Percentiles rank a stretch among this genome's conserved stretches.
Evolutionary conservation across 2,797 vertebrate species (phyloP).

Genomic region (Etheostoma nigrum): DNA sequence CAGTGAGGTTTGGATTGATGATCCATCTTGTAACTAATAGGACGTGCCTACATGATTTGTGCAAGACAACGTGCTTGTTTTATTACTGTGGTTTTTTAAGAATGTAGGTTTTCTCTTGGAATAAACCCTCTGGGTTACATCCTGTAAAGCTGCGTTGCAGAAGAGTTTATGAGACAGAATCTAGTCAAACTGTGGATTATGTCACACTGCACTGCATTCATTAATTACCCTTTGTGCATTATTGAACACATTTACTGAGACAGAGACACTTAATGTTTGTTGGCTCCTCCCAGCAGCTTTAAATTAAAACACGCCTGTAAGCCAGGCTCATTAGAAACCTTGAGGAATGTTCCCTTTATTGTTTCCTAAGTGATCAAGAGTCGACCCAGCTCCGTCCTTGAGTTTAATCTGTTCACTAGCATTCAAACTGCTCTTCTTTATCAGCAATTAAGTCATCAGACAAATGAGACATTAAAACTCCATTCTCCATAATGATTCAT

Average conservation of each 20-base stretch:
- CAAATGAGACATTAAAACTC: constrained; percentile 68
- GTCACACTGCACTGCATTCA: constrained; percentile 7
- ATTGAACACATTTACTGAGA: constrained; percentile 29
- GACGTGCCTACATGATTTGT: not conserved
- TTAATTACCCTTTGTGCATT: not conserved
- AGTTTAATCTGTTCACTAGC: constrained; percentile 68
- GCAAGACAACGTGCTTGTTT: not conserved
- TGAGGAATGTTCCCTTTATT: constrained; percentile 33
- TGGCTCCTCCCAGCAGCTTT: constrained; percentile 38
- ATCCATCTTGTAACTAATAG: not conserved
- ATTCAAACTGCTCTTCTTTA: constrained; percentile 63
- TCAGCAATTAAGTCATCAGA: constrained; percentile 77
- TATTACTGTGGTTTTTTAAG: not conserved
- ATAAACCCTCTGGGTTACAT: constrained; percentile 11
- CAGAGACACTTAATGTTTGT: constrained; percentile 11
- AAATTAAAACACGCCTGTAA: constrained; percentile 25
- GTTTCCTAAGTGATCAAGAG: constrained; percentile 47
- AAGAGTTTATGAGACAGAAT: constrained; percentile 6
- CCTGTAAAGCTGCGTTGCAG: not conserved
- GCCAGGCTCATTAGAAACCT: constrained; percentile 1
- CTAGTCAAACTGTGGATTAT: not conserved
- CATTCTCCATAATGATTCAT: constrained; percentile 57
- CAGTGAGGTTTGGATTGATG: not conserved
- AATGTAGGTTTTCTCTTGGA: not conserved
- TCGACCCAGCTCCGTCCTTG: constrained; percentile 54